phyloP scores from a whole-genome alignment of 2,113 vertebrate genomes.

The Rhodinocichla rosea region DNA sequence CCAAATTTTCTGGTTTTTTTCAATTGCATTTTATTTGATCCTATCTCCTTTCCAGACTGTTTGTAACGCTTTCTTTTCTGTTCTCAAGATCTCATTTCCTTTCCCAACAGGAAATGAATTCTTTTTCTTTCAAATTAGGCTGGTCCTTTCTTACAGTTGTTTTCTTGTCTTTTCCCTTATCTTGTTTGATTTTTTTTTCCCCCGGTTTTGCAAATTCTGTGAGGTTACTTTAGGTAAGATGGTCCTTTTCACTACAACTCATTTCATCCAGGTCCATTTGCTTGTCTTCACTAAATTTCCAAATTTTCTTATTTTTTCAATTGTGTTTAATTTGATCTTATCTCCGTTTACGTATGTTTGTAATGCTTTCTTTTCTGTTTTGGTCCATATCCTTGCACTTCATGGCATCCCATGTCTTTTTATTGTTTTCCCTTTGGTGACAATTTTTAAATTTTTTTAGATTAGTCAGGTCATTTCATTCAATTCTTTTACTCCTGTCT shows the following conservation, averaged over 20 bases:
- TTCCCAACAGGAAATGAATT: background rate
- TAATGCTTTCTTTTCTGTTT: background rate
- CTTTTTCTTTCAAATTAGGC: background rate
- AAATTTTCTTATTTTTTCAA: background rate
- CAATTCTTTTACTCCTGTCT: background rate
- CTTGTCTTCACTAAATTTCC: background rate
- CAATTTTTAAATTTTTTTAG: background rate
- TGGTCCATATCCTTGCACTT: background rate
- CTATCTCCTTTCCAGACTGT: background rate
- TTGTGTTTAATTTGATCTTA: background rate
- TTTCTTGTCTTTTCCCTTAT: background rate
- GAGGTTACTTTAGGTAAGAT: background rate
- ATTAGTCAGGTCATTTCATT: background rate
- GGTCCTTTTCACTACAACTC: too few relatives aligned
- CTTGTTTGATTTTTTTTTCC: background rate
- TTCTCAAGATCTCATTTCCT: background rate
- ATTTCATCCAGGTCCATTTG: background rate
- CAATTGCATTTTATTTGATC: background rate
- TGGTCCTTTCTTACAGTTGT: background rate
- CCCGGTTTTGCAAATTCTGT: background rate
- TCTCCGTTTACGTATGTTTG: too few relatives aligned
- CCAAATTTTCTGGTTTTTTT: background rate
- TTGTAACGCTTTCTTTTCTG: background rate
- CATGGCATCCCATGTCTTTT: background rate
- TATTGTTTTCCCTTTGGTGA: background rate